Evolutionary conservation across 2,888 invertebrate species (phyloP), one percentile per base, ranked within the genome.

Genomic region (Clostera curtula): DNA sequence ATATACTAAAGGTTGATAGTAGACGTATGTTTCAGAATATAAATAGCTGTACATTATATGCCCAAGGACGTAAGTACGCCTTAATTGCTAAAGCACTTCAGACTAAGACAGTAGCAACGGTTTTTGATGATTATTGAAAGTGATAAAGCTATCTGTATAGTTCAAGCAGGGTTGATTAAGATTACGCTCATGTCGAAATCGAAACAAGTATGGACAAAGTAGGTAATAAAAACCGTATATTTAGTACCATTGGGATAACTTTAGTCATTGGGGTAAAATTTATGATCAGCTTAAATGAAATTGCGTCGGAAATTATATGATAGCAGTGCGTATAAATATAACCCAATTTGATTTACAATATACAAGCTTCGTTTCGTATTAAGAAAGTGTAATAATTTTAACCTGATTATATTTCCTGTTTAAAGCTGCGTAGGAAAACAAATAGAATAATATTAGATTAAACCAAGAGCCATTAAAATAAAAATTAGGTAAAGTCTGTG

Each of bases 21-120:
- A 37, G 32, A 33, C 28, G 45, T 39, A 32, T 51, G 49, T 45
- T 25, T 34, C 10, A 31, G 45, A 44, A 51, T 49, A 49, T 51
- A 48, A 49, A 49, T 51, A 49, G 40, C 28, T 17, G 24, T 29
- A 23, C n/a, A n/a, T n/a, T 41, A 43, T 32, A 41, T 34, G 39
- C 36, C 48, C 41, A 48, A 49, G 51, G 51, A 48, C 51, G 41
- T 30, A 39, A 30, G 34, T 40, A 42, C 42, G 35, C 37, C 31
- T 42, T 51, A 50, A 36, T 42, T 34, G 40, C 13, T 36, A 19
- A 32, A 33, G 23, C 33, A 44, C 48, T 49, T 50, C 51, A 49
- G 41, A 50, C 38, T 36, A 7, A 23, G 13, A 22, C 8, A 22
- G 21, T 12, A 21, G 12, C 12, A 21, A 13, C 11, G 4, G n/a